phyloP scores from a whole-genome alignment of 2,113 vertebrate species.

The Lasiurus cinereus region DNA sequence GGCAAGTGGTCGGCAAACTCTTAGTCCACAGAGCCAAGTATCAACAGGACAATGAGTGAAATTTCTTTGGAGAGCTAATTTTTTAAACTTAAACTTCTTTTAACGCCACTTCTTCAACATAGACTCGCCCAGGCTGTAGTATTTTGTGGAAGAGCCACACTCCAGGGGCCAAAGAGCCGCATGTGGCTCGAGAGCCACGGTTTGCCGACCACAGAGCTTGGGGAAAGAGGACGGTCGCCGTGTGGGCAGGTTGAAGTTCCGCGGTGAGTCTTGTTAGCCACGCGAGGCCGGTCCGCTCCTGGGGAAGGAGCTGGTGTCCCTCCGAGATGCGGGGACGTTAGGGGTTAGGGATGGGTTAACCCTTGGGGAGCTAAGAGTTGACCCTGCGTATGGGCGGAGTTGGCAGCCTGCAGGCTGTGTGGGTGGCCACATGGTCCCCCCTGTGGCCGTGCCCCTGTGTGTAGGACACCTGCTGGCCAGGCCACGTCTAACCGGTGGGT shows the following conservation, averaged over 20 bases:
- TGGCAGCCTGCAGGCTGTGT: neutral
- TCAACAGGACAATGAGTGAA: too few relatives aligned
- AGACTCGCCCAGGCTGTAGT: too few relatives aligned
- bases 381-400: neutral
- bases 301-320: neutral
- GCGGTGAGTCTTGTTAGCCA: neutral
- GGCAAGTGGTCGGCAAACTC: too few relatives aligned
- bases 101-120: too few relatives aligned
- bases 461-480: neutral
- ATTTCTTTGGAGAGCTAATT: too few relatives aligned
- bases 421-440: neutral
- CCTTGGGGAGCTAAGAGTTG: neutral
- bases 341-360: neutral
- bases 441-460: neutral
- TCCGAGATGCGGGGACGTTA: too few relatives aligned
- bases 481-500: neutral
- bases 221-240: neutral
- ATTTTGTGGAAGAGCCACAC: too few relatives aligned
- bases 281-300: accelerated
- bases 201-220: too few relatives aligned
- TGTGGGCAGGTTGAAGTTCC: accelerated
- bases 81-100: too few relatives aligned
- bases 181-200: too few relatives aligned
- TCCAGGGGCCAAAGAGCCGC: too few relatives aligned
- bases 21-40: too few relatives aligned